phyloP scores from a whole-genome alignment of 2,797 vertebrate species.

The Coluber constrictor region DNA sequence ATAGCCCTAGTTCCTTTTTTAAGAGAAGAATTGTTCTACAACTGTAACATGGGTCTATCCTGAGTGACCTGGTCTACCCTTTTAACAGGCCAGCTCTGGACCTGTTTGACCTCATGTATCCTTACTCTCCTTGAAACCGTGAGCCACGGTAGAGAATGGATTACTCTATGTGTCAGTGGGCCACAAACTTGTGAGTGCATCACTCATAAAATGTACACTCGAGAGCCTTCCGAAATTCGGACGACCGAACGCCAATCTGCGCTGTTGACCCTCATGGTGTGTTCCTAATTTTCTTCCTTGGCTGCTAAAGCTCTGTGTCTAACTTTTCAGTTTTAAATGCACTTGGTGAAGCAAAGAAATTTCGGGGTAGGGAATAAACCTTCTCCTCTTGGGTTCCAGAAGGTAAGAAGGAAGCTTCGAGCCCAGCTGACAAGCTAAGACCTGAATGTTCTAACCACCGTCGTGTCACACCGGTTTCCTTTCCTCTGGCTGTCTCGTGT shows the following conservation, averaged over 20 bases:
- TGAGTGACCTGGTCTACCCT: not conserved
- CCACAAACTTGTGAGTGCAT: not conserved
- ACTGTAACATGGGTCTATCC: not conserved
- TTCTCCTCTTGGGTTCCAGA: not conserved
- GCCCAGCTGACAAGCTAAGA: not conserved
- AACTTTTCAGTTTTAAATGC: not conserved
- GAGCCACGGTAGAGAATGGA: slow-evolving; percentile 21
- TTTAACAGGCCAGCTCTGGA: not conserved
- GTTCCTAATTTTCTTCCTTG: not conserved
- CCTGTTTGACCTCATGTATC: not conserved
- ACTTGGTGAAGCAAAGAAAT: not conserved
- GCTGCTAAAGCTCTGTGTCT: slow-evolving; percentile 14
- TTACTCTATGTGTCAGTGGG: not conserved
- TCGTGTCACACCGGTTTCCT: not conserved
- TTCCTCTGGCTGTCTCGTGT: slow-evolving; percentile 31
- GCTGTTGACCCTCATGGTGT: slow-evolving; percentile 6
- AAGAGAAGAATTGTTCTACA: not conserved
- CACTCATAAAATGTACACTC: slow-evolving; percentile 20
- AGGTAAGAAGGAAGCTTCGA: slow-evolving; percentile 5
- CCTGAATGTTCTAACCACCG: slow-evolving; percentile 10
- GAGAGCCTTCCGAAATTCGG: not conserved
- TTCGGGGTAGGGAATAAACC: not conserved
- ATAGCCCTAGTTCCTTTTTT: not conserved
- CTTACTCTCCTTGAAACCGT: not conserved
- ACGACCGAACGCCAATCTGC: not conserved